Evolutionary conservation across 2,113 vertebrate genomes (phyloP), one percentile per base, ranked within the genome.

Genomic region (Cyanoliseus patagonus): DNA sequence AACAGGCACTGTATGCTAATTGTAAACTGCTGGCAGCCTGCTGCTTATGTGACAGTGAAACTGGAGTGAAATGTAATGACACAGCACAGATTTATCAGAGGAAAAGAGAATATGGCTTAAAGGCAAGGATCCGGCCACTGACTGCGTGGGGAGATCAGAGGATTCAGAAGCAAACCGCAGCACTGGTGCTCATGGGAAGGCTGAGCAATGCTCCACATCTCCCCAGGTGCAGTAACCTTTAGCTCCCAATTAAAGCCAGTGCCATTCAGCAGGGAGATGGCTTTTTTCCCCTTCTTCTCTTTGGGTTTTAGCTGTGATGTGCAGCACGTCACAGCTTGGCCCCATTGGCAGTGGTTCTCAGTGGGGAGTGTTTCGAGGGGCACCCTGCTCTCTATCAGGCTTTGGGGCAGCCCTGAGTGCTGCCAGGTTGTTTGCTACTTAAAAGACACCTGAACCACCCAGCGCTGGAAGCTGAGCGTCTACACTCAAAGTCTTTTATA

Each of bases 141-240:
- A 1, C 30, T 31, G 3, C 3, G 2, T 0, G 4, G 18, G 64
- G 52, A n/a, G 35, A 41, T 19, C 0, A 0, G 44, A 25, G 57
- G 49, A 9, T n/a, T 12, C 49, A 3, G 7, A 2, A 17, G 51
- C 42, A 53, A 33, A 22, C 20, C 0, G 2, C 25, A 19, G 44
- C 7, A 4, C 37, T 37, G 68, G 2, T 1, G 7, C 8, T 31
- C 1, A 1, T 2, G 22, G 53, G 41, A 3, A 11, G 53, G 49
- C 3, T 0, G 30, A 59, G 79, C 4, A 2, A 8, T 6, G 5
- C 47, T 25, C 17, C 0, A 0, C 1, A 1, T 13, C 28, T 52
- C 27, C 64, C 7, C 23, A 2, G 10, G 52, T 10, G 7, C 31
- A 14, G 22, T 6, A 61, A 11, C 35, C 13, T 19, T 4, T 19